Evolutionary conservation across 1,140 invertebrate genomes (phyloP).

Genomic region (Grapholita molesta): DNA sequence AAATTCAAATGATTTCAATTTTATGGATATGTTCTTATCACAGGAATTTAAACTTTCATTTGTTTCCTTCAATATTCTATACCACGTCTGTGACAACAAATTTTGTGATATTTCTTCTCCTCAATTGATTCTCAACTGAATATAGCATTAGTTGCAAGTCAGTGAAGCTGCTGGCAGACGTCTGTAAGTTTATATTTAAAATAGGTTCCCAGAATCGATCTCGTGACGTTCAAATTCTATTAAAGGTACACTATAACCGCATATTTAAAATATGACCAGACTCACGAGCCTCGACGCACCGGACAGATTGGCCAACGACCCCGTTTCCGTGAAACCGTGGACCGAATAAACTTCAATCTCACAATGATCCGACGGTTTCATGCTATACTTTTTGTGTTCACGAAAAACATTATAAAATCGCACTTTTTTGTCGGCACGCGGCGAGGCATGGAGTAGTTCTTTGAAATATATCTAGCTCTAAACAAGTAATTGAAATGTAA

Average conservation of each 20-base stretch:
- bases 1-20: too few species aligned
- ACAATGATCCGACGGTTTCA: conserved; percentile 3
- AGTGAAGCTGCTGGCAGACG: too few species aligned
- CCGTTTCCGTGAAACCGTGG: conserved; percentile 3
- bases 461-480: too few species aligned
- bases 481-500: too few species aligned
- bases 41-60: too few species aligned
- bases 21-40: too few species aligned
- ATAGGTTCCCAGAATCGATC: neutral
- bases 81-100: too few species aligned
- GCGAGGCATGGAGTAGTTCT: neutral
- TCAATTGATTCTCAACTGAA: too few species aligned
- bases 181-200: neutral
- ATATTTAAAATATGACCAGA: neutral
- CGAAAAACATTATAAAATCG: conserved; percentile 12
- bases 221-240: neutral
- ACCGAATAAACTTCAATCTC: conserved; percentile 15
- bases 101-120: too few species aligned
- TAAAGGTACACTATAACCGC: neutral
- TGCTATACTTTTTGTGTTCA: conserved; percentile 13
- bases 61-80: too few species aligned
- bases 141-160: too few species aligned
- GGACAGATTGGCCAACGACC: neutral
- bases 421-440: neutral
- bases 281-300: neutral